Conservation (phyloP, 2,888 invertebrate species). For the Abrostola triplasia region DNA sequence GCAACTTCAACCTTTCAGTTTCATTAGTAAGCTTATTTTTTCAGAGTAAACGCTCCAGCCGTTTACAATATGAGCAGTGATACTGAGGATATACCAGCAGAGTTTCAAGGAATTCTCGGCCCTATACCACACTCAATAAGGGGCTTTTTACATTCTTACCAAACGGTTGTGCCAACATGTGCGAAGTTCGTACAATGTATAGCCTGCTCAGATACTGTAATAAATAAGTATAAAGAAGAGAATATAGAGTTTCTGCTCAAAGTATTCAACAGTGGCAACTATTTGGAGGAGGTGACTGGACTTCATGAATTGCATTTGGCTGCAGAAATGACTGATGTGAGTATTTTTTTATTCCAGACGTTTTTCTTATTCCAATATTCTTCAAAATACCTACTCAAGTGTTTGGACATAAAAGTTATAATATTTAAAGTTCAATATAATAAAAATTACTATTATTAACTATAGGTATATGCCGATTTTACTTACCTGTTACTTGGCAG, state of each 20-base stretch:
- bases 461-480: too few relatives aligned
- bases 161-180: slow-evolving; percentile 95
- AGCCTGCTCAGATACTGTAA: slow-evolving; percentile 93
- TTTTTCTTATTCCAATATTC: too few relatives aligned
- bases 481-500: too few relatives aligned
- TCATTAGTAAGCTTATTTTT: slow-evolving; percentile 31
- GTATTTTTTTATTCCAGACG: slow-evolving; percentile 40
- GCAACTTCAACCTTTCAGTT: too few relatives aligned
- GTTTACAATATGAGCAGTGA: slow-evolving; percentile 84
- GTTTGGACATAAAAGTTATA: too few relatives aligned
- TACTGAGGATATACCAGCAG: slow-evolving; percentile 64
- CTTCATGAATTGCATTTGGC: slow-evolving; percentile 90
- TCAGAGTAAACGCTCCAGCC: slow-evolving; percentile 90
- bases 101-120: slow-evolving; percentile 91
- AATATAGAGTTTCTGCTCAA: slow-evolving; percentile 92
- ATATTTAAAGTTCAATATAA: too few relatives aligned
- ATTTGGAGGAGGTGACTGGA: slow-evolving; percentile 96
- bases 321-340: slow-evolving; percentile 89
- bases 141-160: slow-evolving; percentile 95
- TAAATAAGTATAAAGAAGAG: slow-evolving; percentile 76
- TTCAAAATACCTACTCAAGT: too few relatives aligned
- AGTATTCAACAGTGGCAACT: slow-evolving; percentile 93
- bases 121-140: slow-evolving; percentile 97
- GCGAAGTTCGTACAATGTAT: slow-evolving; percentile 96
- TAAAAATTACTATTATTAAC: too few relatives aligned